These are phyloP conservation scores for Anguilla megastoma DNA, from an alignment of 2,797 vertebrate species.

Conservation along the genomic window DNA sequence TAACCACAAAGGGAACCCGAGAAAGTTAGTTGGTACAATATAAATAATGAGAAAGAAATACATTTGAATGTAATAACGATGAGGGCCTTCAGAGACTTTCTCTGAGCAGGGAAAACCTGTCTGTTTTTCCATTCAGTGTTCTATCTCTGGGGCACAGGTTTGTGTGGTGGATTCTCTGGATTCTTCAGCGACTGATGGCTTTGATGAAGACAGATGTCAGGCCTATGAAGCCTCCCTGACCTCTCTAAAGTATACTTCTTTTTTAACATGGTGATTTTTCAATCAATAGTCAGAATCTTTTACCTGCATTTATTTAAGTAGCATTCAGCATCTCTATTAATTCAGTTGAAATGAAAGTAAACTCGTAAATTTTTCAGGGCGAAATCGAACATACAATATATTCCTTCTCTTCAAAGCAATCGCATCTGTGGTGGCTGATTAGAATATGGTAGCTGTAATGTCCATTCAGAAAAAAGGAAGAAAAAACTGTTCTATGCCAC, in stretches of 20 bases:
- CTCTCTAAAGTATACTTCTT: not conserved
- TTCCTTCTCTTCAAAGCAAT: not conserved
- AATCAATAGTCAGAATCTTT: not conserved
- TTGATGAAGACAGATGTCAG: not conserved
- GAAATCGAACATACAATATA: not conserved
- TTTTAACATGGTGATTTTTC: not conserved
- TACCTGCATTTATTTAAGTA: not conserved
- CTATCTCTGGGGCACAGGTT: not conserved
- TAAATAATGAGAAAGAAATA: too few relatives aligned
- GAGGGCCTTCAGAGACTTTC: not conserved
- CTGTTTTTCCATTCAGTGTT: conserved; percentile 2
- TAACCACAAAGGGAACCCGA: too few relatives aligned
- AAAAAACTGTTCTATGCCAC: not conserved
- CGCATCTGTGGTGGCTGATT: not conserved
- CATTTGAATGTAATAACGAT: not conserved
- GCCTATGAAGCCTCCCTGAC: conserved; percentile 1
- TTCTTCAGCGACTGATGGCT: not conserved
- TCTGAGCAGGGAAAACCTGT: not conserved
- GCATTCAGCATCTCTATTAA: not conserved
- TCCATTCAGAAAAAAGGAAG: not conserved
- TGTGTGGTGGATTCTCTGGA: not conserved
- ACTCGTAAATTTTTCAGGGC: not conserved
- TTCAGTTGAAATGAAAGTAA: not conserved
- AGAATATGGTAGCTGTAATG: conserved; percentile 13
- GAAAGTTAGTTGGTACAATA: too few relatives aligned